These are phyloP conservation scores for Helicorthomorpha holstii DNA, from an alignment of 1,140 invertebrate genomes.

Conservation along the genomic window DNA sequence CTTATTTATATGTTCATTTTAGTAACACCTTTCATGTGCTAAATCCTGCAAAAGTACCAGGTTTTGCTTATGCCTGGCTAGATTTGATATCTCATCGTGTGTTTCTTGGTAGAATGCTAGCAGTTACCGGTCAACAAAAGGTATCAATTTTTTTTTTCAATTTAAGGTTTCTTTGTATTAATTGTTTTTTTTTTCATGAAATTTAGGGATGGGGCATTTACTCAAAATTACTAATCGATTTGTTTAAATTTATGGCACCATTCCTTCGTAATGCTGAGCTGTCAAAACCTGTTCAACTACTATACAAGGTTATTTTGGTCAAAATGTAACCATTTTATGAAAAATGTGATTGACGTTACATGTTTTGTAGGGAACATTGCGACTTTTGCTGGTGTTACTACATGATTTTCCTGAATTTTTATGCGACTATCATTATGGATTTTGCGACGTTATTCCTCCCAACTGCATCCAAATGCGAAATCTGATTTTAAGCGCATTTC, in stretches of 20 bases:
- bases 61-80: constrained; percentile 95
- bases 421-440: constrained; percentile 98
- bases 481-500: constrained; percentile 91
- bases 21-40: constrained; percentile 79
- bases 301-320: constrained; percentile 78
- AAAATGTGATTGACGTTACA: no score
- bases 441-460: constrained; percentile 96
- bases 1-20: constrained; percentile 10
- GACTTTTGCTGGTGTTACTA: constrained; percentile 85
- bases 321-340: no score
- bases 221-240: constrained; percentile 73
- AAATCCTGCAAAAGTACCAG: constrained; percentile 82
- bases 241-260: constrained; percentile 92
- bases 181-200: neutral
- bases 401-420: constrained; percentile 99
- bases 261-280: constrained; percentile 93
- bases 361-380: constrained; percentile 58
- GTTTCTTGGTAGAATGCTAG: constrained; percentile 86
- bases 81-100: constrained; percentile 91
- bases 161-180: neutral
- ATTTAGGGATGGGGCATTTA: constrained; percentile 36
- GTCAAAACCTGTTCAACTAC: constrained; percentile 71
- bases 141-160: constrained; percentile 15
- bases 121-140: constrained; percentile 54
- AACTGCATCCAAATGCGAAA: constrained; percentile 99